Conservation (phyloP, 1,140 invertebrate genomes). For the Acromyrmex charruanus region DNA sequence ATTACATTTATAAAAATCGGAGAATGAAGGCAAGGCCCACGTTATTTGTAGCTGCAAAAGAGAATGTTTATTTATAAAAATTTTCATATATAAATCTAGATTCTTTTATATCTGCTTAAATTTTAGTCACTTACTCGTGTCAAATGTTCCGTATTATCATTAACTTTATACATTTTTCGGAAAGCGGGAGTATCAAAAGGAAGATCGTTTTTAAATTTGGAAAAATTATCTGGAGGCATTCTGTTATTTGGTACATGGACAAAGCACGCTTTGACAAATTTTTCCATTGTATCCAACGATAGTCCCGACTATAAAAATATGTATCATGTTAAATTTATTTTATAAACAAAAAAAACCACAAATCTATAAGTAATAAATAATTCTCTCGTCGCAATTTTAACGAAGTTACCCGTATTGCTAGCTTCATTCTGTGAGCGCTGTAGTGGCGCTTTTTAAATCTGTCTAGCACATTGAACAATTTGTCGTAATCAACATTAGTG, state of each 20-base stretch:
- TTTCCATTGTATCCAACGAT: conserved; percentile 91
- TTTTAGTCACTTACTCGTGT: conserved; percentile 85
- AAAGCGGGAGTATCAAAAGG: conserved; percentile 90
- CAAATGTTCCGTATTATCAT: conserved; percentile 88
- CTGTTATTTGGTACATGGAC: conserved; percentile 89
- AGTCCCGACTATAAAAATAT: conserved; percentile 89
- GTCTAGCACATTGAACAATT: conserved; percentile 89
- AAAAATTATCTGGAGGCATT: conserved; percentile 89
- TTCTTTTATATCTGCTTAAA: neutral
- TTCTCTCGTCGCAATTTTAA: neutral
- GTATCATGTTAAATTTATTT: neutral
- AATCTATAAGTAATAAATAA: neutral
- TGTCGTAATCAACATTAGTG: conserved; percentile 89
- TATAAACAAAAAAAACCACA: too few relatives aligned
- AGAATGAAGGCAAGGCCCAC: conserved; percentile 93
- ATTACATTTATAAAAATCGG: conserved; percentile 91
- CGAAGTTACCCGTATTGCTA: conserved; percentile 90
- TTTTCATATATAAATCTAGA: neutral
- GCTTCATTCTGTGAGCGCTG: conserved; percentile 95
- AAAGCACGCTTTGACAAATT: conserved; percentile 89
- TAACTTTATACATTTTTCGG: conserved; percentile 92
- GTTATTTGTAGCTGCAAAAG: conserved; percentile 89
- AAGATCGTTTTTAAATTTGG: conserved; percentile 82
- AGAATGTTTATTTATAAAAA: too few relatives aligned
- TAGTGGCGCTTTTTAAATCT: conserved; percentile 94